These are phyloP conservation scores for Trichogramma pretiosum DNA, from an alignment of 1,140 invertebrate genomes.

Conservation along the genomic window DNA sequence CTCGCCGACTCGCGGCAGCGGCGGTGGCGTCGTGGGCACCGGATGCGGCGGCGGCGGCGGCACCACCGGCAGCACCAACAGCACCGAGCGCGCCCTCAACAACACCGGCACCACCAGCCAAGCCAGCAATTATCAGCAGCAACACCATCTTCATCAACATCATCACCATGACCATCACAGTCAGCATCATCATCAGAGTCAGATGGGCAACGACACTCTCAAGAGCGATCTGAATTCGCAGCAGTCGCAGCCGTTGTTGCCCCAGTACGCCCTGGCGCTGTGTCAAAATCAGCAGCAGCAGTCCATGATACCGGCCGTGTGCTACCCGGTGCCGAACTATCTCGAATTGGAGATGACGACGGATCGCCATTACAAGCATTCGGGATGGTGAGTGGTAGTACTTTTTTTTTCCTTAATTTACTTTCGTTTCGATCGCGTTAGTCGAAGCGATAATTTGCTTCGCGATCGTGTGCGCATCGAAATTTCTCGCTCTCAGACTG, in stretches of 20 bases:
- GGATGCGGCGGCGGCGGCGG: too few relatives aligned
- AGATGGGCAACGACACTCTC: background rate
- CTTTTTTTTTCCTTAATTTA: too few relatives aligned
- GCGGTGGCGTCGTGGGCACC: background rate
- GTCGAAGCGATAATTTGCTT: too few relatives aligned
- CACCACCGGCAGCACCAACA: too few relatives aligned
- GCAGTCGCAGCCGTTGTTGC: too few relatives aligned
- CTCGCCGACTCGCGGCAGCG: constrained; percentile 33
- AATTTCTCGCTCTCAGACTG: too few relatives aligned
- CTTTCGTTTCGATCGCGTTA: too few relatives aligned
- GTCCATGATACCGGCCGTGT: constrained; percentile 33
- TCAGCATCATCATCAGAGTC: background rate
- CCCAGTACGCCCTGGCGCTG: constrained; percentile 38
- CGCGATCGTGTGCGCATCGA: too few relatives aligned
- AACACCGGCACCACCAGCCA: constrained; percentile 18
- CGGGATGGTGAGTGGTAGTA: constrained; percentile 36
- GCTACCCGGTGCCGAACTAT: constrained; percentile 38
- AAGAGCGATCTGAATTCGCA: too few relatives aligned
- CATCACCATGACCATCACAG: constrained; percentile 14
- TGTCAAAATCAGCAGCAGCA: constrained; percentile 34
- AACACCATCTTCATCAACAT: too few relatives aligned
- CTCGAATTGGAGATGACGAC: constrained; percentile 34
- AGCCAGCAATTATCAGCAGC: too few relatives aligned
- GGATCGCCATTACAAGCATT: constrained; percentile 35
- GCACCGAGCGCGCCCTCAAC: too few relatives aligned